Evolutionary conservation across 1,140 invertebrate genomes (phyloP).

Genomic region (Bombus impatiens): DNA sequence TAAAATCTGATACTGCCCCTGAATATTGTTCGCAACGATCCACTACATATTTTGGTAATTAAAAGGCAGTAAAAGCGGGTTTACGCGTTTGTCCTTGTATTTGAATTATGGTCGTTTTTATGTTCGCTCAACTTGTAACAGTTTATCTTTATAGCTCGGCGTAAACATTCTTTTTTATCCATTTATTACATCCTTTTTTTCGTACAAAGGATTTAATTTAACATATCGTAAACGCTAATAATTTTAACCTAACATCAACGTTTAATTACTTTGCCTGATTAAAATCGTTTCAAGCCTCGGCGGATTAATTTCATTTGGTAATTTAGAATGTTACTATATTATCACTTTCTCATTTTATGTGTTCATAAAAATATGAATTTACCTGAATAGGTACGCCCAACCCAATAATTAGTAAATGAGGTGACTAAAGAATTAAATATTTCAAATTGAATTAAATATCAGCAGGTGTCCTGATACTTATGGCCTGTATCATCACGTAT

Average conservation of each 20-base stretch:
- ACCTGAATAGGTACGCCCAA: neutral
- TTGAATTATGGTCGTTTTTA: conserved; percentile 12
- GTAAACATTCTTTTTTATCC: neutral
- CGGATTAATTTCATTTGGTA: too few species aligned
- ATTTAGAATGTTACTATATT: neutral
- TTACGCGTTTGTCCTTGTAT: conserved; percentile 1
- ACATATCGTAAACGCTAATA: neutral
- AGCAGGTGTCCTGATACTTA: neutral
- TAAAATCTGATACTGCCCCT: neutral
- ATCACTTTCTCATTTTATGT: neutral
- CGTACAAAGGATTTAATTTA: neutral
- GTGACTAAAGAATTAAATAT: too few species aligned
- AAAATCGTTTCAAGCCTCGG: neutral
- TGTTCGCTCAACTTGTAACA: neutral
- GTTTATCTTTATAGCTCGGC: conserved; percentile 8
- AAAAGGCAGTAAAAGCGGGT: neutral
- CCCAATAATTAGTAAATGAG: neutral
- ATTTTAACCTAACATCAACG: neutral
- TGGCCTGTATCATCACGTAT: neutral
- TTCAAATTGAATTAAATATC: neutral
- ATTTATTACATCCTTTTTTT: neutral
- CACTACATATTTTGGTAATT: conserved; percentile 1
- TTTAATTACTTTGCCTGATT: neutral
- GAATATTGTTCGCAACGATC: neutral
- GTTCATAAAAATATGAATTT: neutral